Percentiles rank a stretch among this genome's conserved stretches.
Evolutionary conservation across 2,797 vertebrate species (phyloP).

Genomic region (Rachycentron canadum): DNA sequence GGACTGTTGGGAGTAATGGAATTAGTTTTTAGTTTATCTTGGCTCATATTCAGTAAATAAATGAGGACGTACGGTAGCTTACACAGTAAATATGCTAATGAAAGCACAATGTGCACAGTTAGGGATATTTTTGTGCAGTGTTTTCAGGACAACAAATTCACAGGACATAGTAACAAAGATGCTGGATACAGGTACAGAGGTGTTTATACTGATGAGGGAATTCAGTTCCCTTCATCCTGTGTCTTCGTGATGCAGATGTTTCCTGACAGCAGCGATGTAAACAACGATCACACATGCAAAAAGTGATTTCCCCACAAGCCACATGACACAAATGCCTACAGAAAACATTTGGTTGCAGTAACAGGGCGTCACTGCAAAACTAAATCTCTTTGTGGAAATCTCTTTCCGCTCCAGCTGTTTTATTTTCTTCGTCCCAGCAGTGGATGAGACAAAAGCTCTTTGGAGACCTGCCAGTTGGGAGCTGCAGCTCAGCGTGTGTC

Average conservation of each 20-base stretch:
- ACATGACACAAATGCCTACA: neutral
- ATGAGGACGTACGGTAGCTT: neutral
- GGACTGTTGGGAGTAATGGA: neutral
- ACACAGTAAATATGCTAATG: slow-evolving; percentile 18
- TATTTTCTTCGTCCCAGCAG: slow-evolving; percentile 5
- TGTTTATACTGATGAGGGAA: neutral
- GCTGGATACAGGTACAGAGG: neutral
- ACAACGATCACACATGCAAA: neutral
- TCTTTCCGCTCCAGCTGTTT: slow-evolving; percentile 34
- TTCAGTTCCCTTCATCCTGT: neutral
- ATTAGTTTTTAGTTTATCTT: neutral
- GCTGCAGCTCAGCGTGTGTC: slow-evolving; percentile 35
- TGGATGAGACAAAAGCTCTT: neutral
- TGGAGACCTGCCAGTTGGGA: slow-evolving; percentile 15
- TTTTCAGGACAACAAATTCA: neutral
- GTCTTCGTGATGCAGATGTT: neutral
- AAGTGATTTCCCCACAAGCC: neutral
- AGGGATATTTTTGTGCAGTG: slow-evolving; percentile 8
- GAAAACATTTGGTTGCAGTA: slow-evolving; percentile 1
- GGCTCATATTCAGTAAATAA: neutral
- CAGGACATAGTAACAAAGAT: neutral
- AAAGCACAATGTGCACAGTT: neutral
- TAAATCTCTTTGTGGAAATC: slow-evolving; percentile 7
- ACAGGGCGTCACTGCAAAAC: neutral
- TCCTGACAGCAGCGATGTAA: neutral